Evolutionary conservation across 2,888 invertebrate species (phyloP), one percentile per base, ranked within the genome.

Genomic region (Pyrrhia umbra): DNA sequence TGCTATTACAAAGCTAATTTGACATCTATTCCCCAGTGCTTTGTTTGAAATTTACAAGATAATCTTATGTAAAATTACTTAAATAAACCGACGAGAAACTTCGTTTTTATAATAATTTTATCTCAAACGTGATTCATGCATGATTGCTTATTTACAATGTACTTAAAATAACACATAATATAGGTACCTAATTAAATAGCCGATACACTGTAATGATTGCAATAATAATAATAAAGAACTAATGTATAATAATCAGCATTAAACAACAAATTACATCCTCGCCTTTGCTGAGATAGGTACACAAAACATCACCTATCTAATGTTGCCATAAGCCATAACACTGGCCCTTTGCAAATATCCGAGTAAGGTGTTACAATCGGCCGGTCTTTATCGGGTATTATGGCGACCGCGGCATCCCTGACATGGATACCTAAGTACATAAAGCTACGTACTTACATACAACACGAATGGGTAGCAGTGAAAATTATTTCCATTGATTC

Each of bases 321-420:
- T 51, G 16, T 39, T 30, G 63, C 46, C 51, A 55, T 25, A 39
- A 37, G 45, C 37, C 42, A 50, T 54, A 55, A 69, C 21, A 69
- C 63, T 37, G 40, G 57, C 68, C 75, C 69, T 75, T 50, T 68
- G 46, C 63, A 55, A 71, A 66, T 71, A 76, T 55, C 72, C 58
- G 60, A 66, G 54, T 68, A 58, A 62, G 71, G 71, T 71, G 64
- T 50, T 70, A 59, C 54, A 63, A 73, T 51, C 62, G 23, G 54
- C 40, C 25, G 37, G 54, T 60, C 52, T 64, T 55, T 47, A 70
- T 70, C 57, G 49, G 55, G 54, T 52, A 39, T 57, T 45, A 47
- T 67, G 52, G 62, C 49, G 75, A 70, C 68, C 42, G 66, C 78
- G 70, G 77, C 72, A 87, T 85, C 86, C 87, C 79, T 88, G 87